A percentile compares a stretch with the other conserved stretches of the same genome.
These are phyloP conservation scores for Venustoraphidia nigricollis DNA, from an alignment of 2,888 invertebrate genomes.

Conservation along the genomic window DNA sequence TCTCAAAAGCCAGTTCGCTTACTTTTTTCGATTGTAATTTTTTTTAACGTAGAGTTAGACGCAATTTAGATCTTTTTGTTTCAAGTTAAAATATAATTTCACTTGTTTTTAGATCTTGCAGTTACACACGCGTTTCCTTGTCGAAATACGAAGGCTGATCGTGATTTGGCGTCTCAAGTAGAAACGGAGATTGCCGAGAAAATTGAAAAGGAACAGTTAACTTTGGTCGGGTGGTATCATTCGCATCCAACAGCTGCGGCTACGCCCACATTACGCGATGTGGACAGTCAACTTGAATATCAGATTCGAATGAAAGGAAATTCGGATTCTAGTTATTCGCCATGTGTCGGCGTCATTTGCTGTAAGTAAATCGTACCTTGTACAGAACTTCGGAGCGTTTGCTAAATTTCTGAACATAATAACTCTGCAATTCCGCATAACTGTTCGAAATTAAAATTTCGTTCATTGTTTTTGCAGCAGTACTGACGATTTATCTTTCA, in stretches of 20 bases:
- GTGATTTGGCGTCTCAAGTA: constrained; percentile 56
- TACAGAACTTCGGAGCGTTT: not conserved
- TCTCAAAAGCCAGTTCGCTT: too few species aligned
- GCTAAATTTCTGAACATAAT: constrained; percentile 6
- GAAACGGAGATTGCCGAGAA: constrained; percentile 70
- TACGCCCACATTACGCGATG: constrained; percentile 74
- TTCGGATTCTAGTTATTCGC: constrained; percentile 81
- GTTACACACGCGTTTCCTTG: constrained; percentile 84
- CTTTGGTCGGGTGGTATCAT: constrained; percentile 90
- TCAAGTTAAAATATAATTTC: too few species aligned
- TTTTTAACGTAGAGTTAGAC: too few species aligned
- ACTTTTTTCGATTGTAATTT: too few species aligned
- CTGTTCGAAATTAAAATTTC: too few species aligned
- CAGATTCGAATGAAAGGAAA: constrained; percentile 89
- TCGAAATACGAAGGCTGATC: constrained; percentile 64
- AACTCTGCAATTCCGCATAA: not conserved
- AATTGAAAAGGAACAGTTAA: constrained; percentile 67
- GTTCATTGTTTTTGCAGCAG: not conserved
- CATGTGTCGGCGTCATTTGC: constrained; percentile 82
- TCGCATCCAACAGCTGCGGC: constrained; percentile 81
- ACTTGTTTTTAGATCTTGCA: constrained; percentile 50
- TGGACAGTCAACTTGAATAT: constrained; percentile 86
- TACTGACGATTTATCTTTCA: not conserved
- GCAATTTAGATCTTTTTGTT: too few species aligned
- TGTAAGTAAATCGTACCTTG: constrained; percentile 47